phyloP scores from a whole-genome alignment of 2,113 vertebrate species.

The Tautogolabrus adspersus region DNA sequence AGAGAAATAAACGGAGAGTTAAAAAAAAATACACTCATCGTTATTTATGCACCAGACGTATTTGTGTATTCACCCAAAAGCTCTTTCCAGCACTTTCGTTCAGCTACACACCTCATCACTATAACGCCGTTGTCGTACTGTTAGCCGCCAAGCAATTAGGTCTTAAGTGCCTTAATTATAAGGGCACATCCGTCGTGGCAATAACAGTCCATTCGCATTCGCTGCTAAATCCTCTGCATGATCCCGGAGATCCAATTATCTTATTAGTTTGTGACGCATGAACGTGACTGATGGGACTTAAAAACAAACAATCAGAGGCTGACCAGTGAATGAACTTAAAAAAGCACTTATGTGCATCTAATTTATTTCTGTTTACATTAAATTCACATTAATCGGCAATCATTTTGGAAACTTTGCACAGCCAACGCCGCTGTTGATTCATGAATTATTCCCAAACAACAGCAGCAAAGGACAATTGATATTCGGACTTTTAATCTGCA shows the following conservation, averaged over 20 bases:
- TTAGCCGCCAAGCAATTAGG: constrained; percentile 55
- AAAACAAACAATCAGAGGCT: not conserved
- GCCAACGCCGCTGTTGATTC: constrained; percentile 55
- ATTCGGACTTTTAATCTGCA: constrained; percentile 55
- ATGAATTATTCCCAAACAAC: constrained; percentile 50
- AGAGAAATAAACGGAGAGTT: no score
- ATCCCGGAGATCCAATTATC: constrained; percentile 58
- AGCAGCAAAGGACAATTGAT: constrained; percentile 58
- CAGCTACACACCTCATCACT: constrained; percentile 56
- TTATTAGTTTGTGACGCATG: constrained; percentile 52
- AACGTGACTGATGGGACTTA: constrained; percentile 35
- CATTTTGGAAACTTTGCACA: constrained; percentile 35
- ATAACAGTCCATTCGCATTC: constrained; percentile 40
- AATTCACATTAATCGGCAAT: constrained; percentile 32
- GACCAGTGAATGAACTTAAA: not conserved
- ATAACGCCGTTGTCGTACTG: constrained; percentile 10
- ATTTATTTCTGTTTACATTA: constrained; percentile 52
- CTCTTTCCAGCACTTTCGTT: constrained; percentile 49
- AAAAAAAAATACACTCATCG: constrained; percentile 16
- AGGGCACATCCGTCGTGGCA: constrained; percentile 27
- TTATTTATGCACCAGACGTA: constrained; percentile 11
- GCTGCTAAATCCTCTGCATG: constrained; percentile 51
- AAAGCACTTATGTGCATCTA: constrained; percentile 14
- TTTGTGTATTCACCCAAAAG: constrained; percentile 26
- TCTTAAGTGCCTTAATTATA: constrained; percentile 58